A percentile compares a stretch with the other conserved stretches of the same genome.
phyloP scores from a whole-genome alignment of 2,113 vertebrate genomes.

The Motacilla alba region DNA sequence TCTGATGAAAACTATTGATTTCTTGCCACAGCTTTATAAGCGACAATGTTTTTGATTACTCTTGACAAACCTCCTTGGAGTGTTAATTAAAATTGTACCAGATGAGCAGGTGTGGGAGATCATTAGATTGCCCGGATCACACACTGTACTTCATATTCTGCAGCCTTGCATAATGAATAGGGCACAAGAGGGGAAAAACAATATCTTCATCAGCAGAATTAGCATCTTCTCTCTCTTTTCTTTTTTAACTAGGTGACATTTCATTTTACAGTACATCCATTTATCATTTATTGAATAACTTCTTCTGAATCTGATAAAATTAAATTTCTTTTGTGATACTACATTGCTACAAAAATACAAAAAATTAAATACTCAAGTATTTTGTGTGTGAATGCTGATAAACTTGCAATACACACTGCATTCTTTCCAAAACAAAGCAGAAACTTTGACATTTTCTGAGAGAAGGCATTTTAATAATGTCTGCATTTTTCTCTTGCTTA shows the following conservation, averaged over 20 bases:
- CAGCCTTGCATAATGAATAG: conserved; percentile 86
- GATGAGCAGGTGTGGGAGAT: conserved; percentile 91
- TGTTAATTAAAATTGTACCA: conserved; percentile 95
- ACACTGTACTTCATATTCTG: conserved; percentile 75
- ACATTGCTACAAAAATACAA: not conserved
- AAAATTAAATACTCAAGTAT: not conserved
- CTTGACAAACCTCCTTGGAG: conserved; percentile 90
- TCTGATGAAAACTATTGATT: conserved; percentile 90
- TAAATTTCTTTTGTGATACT: conserved; percentile 2
- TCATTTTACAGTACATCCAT: conserved; percentile 30
- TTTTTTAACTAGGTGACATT: conserved; percentile 66
- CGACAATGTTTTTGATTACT: conserved; percentile 93
- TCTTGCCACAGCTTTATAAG: conserved; percentile 86
- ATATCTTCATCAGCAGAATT: conserved; percentile 87
- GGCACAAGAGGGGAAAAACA: conserved; percentile 79
- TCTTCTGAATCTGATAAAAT: not conserved
- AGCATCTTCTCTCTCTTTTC: conserved; percentile 72
- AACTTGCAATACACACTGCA: conserved; percentile 1
- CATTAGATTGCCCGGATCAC: conserved; percentile 80
- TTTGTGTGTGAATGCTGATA: conserved; percentile 19
- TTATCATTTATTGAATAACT: conserved; percentile 39
- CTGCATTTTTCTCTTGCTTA: conserved; percentile 33
- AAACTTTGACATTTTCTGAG: not conserved
- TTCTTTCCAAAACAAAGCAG: not conserved
- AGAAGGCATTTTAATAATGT: not conserved